Evolutionary conservation across 2,797 vertebrate species (phyloP).

Genomic region (Coccyzus lansbergi): DNA sequence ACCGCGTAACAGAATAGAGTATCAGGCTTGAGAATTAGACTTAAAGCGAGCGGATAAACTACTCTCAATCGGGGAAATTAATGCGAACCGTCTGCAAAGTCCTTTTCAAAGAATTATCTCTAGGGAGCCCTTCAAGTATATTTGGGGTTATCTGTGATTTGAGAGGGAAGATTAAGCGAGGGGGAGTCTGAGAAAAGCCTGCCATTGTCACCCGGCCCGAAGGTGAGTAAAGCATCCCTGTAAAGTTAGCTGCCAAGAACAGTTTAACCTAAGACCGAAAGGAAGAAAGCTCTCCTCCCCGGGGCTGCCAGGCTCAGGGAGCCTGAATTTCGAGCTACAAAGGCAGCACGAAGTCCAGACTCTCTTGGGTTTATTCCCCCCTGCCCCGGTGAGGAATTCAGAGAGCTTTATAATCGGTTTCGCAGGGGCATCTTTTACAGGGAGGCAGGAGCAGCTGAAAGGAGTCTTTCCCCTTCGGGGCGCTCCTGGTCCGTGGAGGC

Average conservation of each 20-base stretch:
- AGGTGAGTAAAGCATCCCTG: conserved; percentile 54
- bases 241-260: conserved; percentile 37
- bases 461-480: not conserved
- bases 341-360: not conserved
- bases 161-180: conserved; percentile 35
- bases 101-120: conserved; percentile 45
- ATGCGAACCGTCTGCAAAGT: not conserved
- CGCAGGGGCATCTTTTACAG: not conserved
- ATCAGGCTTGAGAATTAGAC: not conserved
- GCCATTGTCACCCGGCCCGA: conserved; percentile 37
- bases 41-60: conserved; percentile 13
- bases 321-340: conserved; percentile 28
- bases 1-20: conserved; percentile 27
- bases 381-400: not conserved
- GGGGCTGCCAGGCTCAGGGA: not conserved
- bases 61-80: not conserved
- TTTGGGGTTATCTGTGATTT: conserved; percentile 50
- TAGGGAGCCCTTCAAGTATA: conserved; percentile 36
- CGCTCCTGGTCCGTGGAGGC: not conserved
- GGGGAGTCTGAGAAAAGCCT: conserved; percentile 51
- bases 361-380: not conserved
- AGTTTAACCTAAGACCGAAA: conserved; percentile 46
- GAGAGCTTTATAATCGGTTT: not conserved
- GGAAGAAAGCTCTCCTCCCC: conserved; percentile 20
- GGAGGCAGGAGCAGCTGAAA: not conserved